Conservation (phyloP, 2,113 vertebrate genomes). For the Dolichotis patagonum region DNA sequence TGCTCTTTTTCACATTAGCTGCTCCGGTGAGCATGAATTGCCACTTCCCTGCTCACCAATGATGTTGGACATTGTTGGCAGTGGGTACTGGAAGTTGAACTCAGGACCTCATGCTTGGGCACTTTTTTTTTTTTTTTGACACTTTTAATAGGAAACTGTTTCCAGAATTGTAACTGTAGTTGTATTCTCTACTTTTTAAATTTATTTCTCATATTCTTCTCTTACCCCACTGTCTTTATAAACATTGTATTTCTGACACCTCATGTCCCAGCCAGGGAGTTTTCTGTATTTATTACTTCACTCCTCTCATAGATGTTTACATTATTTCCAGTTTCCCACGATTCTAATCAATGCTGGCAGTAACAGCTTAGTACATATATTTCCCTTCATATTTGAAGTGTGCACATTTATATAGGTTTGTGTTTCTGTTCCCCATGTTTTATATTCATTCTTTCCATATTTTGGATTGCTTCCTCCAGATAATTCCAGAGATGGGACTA, state of each 20-base stretch:
- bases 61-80: not conserved
- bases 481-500: constrained; percentile 1
- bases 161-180: not conserved
- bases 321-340: constrained; percentile 35
- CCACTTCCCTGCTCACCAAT: not conserved
- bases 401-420: not conserved
- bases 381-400: not conserved
- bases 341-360: constrained; percentile 30
- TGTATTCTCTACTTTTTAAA: not conserved
- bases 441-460: not conserved
- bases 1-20: constrained; percentile 8
- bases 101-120: too few species aligned
- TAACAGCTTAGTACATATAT: not conserved
- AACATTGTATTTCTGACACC: constrained; percentile 49
- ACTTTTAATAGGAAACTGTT: constrained; percentile 14
- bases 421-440: not conserved
- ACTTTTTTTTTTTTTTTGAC: too few species aligned
- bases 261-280: constrained; percentile 2
- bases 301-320: constrained; percentile 47
- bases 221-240: not conserved
- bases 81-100: too few species aligned
- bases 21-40: not conserved
- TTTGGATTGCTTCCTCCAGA: not conserved
- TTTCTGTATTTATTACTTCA: constrained; percentile 8
- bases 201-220: constrained; percentile 10